Evolutionary conservation across 2,113 vertebrate genomes (phyloP).

Genomic region (Pedionomus torquatus): DNA sequence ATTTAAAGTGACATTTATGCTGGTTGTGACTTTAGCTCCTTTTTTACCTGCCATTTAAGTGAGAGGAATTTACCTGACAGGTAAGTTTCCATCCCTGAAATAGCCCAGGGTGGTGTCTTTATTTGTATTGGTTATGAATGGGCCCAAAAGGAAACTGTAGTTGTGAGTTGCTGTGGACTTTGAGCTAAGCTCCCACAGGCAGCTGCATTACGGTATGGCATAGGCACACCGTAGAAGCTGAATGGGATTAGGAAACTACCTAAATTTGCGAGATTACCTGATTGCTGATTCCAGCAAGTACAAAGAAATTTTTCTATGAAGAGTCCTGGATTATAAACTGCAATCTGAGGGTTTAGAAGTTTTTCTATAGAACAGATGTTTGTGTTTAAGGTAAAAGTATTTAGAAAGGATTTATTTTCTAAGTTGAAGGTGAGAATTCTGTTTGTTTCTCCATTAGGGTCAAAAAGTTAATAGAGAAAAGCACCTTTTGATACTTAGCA

Average conservation of each 20-base stretch:
- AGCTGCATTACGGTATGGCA: neutral
- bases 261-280: rapidly evolving
- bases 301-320: neutral
- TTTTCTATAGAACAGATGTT: neutral
- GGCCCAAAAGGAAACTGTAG: neutral
- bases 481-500: neutral
- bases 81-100: too few relatives aligned
- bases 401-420: neutral
- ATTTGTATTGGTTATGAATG: rapidly evolving
- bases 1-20: neutral
- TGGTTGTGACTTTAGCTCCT: neutral
- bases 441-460: neutral
- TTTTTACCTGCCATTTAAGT: neutral
- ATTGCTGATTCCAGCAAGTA: neutral
- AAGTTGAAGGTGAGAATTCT: neutral
- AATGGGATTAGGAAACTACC: neutral
- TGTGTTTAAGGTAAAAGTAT: neutral
- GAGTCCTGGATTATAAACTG: neutral
- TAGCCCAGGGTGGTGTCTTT: rapidly evolving
- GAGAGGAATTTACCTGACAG: too few relatives aligned
- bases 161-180: neutral
- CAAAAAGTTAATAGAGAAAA: neutral
- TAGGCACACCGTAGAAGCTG: neutral
- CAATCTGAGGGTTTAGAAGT: neutral
- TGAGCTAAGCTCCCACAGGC: too few relatives aligned